Conservation (phyloP, 2,888 invertebrate genomes). For the Heliconius aoede region DNA sequence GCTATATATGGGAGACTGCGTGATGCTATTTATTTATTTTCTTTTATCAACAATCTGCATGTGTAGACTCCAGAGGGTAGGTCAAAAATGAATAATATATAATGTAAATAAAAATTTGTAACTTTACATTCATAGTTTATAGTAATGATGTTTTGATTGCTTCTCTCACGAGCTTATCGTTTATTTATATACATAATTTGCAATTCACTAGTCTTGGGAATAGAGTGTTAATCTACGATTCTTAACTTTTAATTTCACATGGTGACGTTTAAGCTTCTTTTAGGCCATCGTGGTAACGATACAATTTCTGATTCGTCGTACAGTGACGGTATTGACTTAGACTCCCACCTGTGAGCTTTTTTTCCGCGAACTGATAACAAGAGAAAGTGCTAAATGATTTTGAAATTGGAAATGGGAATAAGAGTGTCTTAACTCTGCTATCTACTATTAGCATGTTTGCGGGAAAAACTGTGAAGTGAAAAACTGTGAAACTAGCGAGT, state of each 20-base stretch:
- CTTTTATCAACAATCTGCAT: not conserved
- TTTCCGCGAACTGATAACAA: too few relatives aligned
- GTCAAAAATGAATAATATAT: slow-evolving; percentile 8
- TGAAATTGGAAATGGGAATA: too few relatives aligned
- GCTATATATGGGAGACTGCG: too few relatives aligned
- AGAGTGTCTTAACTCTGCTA: too few relatives aligned
- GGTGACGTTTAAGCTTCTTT: not conserved
- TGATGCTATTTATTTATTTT: too few relatives aligned
- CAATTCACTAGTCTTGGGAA: slow-evolving; percentile 20
- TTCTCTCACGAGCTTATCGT: slow-evolving; percentile 18
- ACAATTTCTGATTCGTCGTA: too few relatives aligned
- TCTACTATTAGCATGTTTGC: too few relatives aligned
- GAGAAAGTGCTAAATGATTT: too few relatives aligned
- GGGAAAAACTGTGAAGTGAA: too few relatives aligned
- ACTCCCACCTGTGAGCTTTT: too few relatives aligned
- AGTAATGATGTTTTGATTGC: slow-evolving; percentile 31
- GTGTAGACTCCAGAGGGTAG: not conserved
- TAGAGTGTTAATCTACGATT: not conserved
- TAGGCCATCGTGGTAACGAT: not conserved
- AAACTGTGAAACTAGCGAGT: too few relatives aligned
- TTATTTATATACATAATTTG: slow-evolving; percentile 27
- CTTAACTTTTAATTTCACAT: not conserved
- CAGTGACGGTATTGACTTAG: too few relatives aligned
- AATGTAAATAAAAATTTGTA: slow-evolving; percentile 23
- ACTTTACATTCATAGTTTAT: slow-evolving; percentile 16